Evolutionary conservation across 2,888 invertebrate species (phyloP), one percentile per base, ranked within the genome.

Genomic region (Drosophila demipolita): DNA sequence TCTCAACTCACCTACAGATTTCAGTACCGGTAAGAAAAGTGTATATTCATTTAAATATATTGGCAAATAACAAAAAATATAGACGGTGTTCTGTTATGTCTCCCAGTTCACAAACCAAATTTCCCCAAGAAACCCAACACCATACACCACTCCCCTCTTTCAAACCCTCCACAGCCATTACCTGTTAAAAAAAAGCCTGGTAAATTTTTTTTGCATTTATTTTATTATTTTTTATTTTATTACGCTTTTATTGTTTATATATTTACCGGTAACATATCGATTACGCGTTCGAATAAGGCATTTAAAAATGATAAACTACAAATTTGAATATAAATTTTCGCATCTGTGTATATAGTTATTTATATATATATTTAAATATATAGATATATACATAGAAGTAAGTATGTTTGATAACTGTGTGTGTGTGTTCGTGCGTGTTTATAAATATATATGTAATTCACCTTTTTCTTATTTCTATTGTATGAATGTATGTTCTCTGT

Each of bases 1-100:
- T 73, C 73, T 77, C 80, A 73, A 80, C 86, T 75, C 75, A 83
- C 77, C 79, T 80, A 75, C 89, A 91, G 91, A 91, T 91, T 87
- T 91, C 91, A 82, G 91, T 91, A 83, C 91, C 91, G 91, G 91
- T 91, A 91, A 91, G 91, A 91, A 84, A 82, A 75, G 78, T 81
- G 73, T 83, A 70, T 85, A 78, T 83, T 55, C 62, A 74, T 79
- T 83, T 78, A 17, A 20, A 73, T 80, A 73, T 89, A 87, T 87
- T 87, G 86, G 86, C 86, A 79, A 75, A 57, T 8, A 15, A 15
- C 45, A 45, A 23, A 15, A 45, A 20, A 15, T 45, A 45, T 82
- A 89, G 75, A 75, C 49, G 65, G 74, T 82, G 70, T 80, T 75
- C 64, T 80, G 58, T 86, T 79, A 75, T 67, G 66, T 66, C 62